Evolutionary conservation across 2,797 vertebrate species (phyloP).

Genomic region (Petrocephalus sullivani): DNA sequence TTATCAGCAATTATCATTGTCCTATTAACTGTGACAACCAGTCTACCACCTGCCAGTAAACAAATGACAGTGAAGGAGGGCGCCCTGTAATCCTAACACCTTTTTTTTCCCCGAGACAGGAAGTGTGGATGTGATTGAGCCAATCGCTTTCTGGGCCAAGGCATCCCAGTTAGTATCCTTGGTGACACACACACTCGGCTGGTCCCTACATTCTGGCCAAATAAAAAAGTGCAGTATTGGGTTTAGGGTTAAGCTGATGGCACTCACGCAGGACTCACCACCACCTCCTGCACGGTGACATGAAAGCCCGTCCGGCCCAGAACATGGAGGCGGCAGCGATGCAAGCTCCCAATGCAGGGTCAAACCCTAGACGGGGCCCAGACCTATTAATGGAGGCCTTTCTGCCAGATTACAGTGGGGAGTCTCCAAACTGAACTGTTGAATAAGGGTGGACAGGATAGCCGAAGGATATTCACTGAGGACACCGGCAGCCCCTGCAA

Average conservation of each 20-base stretch:
- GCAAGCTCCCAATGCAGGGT: not conserved
- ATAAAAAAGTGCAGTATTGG: not conserved
- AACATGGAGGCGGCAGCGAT: not conserved
- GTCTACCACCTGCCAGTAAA: not conserved
- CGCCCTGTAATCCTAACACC: not conserved
- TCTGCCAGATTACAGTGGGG: not conserved
- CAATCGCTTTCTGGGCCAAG: not conserved
- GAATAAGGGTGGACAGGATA: not conserved
- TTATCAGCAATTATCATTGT: not conserved
- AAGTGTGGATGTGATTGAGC: slow-evolving; percentile 20
- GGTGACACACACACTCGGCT: not conserved
- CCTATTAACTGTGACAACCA: not conserved
- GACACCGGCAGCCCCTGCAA: not conserved
- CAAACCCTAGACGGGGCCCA: not conserved
- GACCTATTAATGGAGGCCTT: not conserved
- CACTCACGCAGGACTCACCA: not conserved
- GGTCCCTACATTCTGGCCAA: not conserved
- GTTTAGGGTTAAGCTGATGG: not conserved
- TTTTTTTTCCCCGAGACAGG: slow-evolving; percentile 5
- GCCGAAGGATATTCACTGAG: not conserved
- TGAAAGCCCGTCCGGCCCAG: not conserved
- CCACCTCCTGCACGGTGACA: not conserved
- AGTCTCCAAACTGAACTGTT: not conserved
- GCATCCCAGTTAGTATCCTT: not conserved
- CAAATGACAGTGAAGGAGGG: slow-evolving; percentile 9